Conservation (phyloP, 2,113 vertebrate species). For the Chloropsis hardwickii region DNA sequence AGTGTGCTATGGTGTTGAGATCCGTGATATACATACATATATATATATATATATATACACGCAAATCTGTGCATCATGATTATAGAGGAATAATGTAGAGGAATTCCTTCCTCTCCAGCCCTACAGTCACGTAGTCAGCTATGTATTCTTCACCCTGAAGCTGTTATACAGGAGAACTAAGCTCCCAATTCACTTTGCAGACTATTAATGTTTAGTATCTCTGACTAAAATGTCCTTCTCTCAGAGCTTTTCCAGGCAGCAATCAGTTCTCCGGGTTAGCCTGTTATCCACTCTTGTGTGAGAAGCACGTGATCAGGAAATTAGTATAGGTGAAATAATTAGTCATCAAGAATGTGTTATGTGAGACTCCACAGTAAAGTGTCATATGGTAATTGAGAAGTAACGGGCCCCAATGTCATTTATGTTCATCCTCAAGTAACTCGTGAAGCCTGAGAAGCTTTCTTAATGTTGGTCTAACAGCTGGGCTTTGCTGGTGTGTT, state of each 20-base stretch:
- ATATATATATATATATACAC: accelerated
- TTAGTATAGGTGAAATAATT: not conserved
- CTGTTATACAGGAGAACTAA: not conserved
- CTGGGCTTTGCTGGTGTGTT: not conserved
- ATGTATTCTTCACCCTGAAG: accelerated
- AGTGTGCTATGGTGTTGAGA: accelerated
- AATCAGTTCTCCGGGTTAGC: not conserved
- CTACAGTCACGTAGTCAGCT: accelerated
- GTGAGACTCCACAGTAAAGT: not conserved
- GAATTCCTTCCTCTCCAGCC: not conserved
- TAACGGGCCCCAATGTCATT: not conserved
- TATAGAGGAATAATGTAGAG: not conserved
- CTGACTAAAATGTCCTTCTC: not conserved
- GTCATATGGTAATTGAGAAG: not conserved
- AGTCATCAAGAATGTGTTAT: not conserved
- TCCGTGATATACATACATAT: accelerated
- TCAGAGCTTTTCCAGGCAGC: not conserved
- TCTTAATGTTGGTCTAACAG: not conserved
- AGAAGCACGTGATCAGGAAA: not conserved
- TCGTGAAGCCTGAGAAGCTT: not conserved
- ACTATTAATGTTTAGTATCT: accelerated
- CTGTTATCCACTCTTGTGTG: not conserved
- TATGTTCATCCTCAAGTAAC: not conserved
- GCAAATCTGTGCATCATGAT: accelerated
- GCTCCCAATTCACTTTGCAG: not conserved